Conservation (phyloP, 2,888 invertebrate genomes). For the Cecidostiba fungosa region DNA sequence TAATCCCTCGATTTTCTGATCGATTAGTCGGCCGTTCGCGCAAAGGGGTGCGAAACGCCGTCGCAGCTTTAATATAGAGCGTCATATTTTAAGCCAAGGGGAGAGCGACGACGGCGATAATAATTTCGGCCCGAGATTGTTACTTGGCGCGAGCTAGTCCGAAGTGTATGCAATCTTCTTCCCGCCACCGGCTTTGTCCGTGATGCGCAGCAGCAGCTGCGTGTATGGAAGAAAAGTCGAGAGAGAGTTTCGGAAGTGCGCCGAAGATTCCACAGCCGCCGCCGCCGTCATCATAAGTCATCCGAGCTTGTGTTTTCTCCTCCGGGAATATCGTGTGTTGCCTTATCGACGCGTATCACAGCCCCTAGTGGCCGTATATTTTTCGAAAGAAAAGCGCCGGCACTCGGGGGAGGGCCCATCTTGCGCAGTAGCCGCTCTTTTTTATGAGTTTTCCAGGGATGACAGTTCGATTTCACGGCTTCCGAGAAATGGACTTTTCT, state of each 20-base stretch:
- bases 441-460: conserved; percentile 54
- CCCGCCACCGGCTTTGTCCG: conserved; percentile 27
- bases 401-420: conserved; percentile 1
- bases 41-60: conserved; percentile 51
- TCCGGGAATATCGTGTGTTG: not conserved
- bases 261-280: conserved; percentile 33
- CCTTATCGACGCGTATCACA: conserved; percentile 41
- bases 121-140: conserved; percentile 11
- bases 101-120: conserved; percentile 7
- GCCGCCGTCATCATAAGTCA: conserved; percentile 58
- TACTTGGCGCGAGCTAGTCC: conserved; percentile 24
- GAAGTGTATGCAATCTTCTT: not conserved
- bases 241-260: conserved; percentile 40
- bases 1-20: conserved; percentile 64
- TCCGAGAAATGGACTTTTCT: conserved; percentile 54
- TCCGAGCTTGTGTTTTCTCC: conserved; percentile 24
- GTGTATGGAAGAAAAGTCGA: conserved; percentile 35
- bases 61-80: conserved; percentile 55
- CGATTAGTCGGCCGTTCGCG: conserved; percentile 55
- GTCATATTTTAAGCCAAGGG: conserved; percentile 47
- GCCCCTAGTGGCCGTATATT: conserved; percentile 25
- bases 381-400: conserved; percentile 24
- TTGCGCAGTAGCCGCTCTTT: conserved; percentile 18
- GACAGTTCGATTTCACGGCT: conserved; percentile 62
- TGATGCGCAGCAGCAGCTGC: not conserved